A percentile compares a stretch with the other conserved stretches of the same genome.
Conservation (phyloP, 1,140 invertebrate genomes). For the Caenorhabditis inopinata region DNA sequence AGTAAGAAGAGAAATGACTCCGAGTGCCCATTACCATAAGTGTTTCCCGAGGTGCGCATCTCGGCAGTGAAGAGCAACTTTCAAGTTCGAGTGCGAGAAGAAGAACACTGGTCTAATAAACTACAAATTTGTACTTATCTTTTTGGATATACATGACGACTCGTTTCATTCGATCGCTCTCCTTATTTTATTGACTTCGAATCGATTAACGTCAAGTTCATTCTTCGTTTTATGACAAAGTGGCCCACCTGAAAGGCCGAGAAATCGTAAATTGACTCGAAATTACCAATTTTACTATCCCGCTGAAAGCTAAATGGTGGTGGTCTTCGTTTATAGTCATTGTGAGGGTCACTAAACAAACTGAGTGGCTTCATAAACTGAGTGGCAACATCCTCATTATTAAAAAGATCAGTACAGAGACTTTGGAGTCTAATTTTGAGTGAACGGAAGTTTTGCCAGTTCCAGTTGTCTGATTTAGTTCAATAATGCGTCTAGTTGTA, state of each 20-base stretch:
- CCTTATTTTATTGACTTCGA: background rate
- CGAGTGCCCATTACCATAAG: conserved; percentile 28
- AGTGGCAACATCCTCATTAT: no score
- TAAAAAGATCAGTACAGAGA: no score
- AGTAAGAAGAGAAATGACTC: conserved; percentile 28
- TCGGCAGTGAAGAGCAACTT: conserved; percentile 32
- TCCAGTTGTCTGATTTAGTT: no score
- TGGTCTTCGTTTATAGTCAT: background rate
- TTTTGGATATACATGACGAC: background rate
- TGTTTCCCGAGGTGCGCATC: conserved; percentile 31
- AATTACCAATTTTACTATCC: conserved; percentile 26
- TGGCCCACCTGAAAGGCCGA: conserved; percentile 4
- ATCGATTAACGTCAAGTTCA: background rate
- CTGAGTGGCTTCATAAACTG: background rate
- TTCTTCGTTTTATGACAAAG: background rate
- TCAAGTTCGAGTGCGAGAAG: conserved; percentile 12
- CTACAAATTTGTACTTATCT: background rate
- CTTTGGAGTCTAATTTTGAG: no score
- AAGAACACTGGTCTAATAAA: background rate
- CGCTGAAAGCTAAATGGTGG: conserved; percentile 8
- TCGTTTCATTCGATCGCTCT: no score
- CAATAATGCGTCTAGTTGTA: no score
- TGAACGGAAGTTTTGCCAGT: no score
- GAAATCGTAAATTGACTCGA: conserved; percentile 26
- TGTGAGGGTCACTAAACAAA: background rate